Base-by-base conservation (phyloP, 1,140 invertebrate genomes). In the Pemphigus obesinymphae region DNA sequence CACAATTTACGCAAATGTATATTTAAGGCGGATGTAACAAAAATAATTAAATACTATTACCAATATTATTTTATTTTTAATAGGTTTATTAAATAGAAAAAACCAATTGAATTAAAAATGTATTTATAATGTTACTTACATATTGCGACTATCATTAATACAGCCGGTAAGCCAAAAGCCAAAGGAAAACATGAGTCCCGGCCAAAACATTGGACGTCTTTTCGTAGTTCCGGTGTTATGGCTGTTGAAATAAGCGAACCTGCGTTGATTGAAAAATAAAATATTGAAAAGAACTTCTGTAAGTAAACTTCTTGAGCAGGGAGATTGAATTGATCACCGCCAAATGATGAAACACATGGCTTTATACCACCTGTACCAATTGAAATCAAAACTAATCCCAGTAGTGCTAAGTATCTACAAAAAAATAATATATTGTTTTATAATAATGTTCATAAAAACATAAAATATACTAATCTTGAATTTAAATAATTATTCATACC, bases 361-460 rank as follows among this genome's bases (percentile, higher is more conserved):
- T 99, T 99, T 85, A 99, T 99, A 5, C 97, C 96, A 17, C 96
- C 98, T 0, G 95, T 96, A 0, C 96, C 96, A n/a, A 97, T 82
- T 4, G 95, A 95, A 83, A 98, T 95, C 17, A 97, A 88, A 0
- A 92, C 84, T 82, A 97, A 87, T 1, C 95, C 95, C 31, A 95
- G 15, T 15, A 96, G 89, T 10, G 93, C 92, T 53, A 94, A 90
- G 82, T 88, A 88, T 84, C 92, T 93, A 89, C 43, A 89, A 89
- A 84, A 82, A 78, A 66, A 40, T 34, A 78, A 50, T 3, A 40
- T n/a, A 31, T 66, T 48, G 68, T n/a, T 43, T 26, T 48, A 37
- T 17, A 31, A 31, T 63, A 26, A 50, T 45, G 43, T 13, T 13
- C 23, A 13, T 29, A 58, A 58, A 58, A 31, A n/a, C n/a, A n/a